Evolutionary conservation across 2,797 vertebrate species (phyloP).

Genomic region (Kryptolebias ocellatus): DNA sequence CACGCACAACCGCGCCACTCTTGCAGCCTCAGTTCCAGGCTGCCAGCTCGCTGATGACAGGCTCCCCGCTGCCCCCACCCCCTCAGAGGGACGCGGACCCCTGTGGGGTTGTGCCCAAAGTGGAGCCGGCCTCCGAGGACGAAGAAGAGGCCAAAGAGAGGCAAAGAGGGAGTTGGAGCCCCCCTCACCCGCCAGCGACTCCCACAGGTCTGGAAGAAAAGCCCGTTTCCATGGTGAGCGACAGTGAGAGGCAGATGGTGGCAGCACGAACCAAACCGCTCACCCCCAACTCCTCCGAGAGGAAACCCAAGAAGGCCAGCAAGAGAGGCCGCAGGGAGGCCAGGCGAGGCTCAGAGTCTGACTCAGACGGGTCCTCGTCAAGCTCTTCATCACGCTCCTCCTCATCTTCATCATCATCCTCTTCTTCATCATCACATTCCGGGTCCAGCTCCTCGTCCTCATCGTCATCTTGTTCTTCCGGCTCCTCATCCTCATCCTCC

Average conservation of each 20-base stretch:
- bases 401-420: slow-evolving; percentile 92
- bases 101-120: slow-evolving; percentile 82
- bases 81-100: slow-evolving; percentile 78
- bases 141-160: slow-evolving; percentile 80
- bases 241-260: slow-evolving; percentile 90
- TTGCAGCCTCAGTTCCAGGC: slow-evolving; percentile 82
- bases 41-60: slow-evolving; percentile 41
- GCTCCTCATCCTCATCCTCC: slow-evolving; percentile 92
- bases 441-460: slow-evolving; percentile 94
- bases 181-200: slow-evolving; percentile 71
- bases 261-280: slow-evolving; percentile 95
- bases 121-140: slow-evolving; percentile 83
- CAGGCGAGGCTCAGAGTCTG: slow-evolving; percentile 87
- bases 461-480: slow-evolving; percentile 94
- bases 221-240: slow-evolving; percentile 75
- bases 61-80: slow-evolving; percentile 61
- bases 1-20: slow-evolving; percentile 63
- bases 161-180: slow-evolving; percentile 82
- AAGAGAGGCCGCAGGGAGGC: slow-evolving; percentile 88
- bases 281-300: slow-evolving; percentile 91
- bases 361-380: slow-evolving; percentile 87
- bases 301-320: slow-evolving; percentile 91
- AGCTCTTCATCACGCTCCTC: slow-evolving; percentile 96
- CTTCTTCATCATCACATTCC: slow-evolving; percentile 93
- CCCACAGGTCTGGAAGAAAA: slow-evolving; percentile 79